Conservation (phyloP, 2,113 vertebrate genomes). For the Beaufortia kweichowensis region DNA sequence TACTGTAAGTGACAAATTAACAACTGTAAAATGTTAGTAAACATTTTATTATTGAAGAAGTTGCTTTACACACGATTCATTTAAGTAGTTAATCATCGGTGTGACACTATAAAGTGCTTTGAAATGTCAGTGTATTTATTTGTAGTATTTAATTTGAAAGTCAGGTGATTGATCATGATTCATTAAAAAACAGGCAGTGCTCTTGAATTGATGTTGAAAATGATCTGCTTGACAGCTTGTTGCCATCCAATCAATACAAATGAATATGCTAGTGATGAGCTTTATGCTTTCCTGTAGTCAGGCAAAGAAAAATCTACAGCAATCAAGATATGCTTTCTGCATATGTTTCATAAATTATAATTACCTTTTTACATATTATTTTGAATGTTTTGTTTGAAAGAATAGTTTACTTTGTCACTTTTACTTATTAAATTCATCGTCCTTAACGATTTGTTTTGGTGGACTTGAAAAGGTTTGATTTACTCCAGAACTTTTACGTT, state of each 20-base stretch:
- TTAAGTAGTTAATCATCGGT: no score
- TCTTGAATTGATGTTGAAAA: conserved; percentile 14
- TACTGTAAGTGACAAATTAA: neutral
- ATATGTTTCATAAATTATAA: no score
- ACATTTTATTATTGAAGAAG: neutral
- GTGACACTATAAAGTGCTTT: neutral
- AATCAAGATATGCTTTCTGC: neutral
- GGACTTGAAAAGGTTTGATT: conserved; percentile 43
- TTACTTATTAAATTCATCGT: conserved; percentile 22
- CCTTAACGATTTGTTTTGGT: conserved; percentile 43
- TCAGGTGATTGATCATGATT: neutral
- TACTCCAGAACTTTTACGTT: conserved; percentile 37
- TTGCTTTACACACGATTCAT: no score
- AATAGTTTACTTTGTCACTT: conserved; percentile 21
- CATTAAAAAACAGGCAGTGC: conserved; percentile 13
- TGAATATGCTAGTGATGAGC: conserved; percentile 22
- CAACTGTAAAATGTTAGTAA: conserved; percentile 4
- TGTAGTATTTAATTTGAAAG: neutral
- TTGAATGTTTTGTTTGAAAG: no score
- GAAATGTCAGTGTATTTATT: neutral
- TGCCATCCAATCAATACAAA: conserved; percentile 2
- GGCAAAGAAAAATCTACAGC: conserved; percentile 9
- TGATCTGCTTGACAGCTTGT: conserved; percentile 8
- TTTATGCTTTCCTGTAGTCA: conserved; percentile 22
- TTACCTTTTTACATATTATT: no score